Base-by-base conservation (phyloP, 2,113 vertebrate species). In the Hoplias malabaricus region DNA sequence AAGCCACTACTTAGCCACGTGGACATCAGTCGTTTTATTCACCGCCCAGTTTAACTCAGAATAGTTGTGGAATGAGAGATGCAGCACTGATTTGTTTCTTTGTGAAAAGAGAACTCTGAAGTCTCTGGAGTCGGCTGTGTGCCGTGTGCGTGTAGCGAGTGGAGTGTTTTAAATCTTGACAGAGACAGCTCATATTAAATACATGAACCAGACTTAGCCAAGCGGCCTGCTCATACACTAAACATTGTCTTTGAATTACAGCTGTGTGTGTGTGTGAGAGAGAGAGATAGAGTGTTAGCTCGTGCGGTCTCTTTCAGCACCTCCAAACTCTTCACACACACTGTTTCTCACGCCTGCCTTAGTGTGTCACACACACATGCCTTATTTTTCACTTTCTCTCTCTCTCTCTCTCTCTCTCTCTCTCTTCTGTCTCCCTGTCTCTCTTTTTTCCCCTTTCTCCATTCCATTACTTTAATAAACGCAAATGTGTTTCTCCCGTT, bases 201-300 rank as follows among this genome's bases (percentile, higher is more conserved):
- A 9, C 21, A 75, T 23, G 29, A 50, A 11, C 23, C 16, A 27
- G 2, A 21, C 29, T 19, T 4, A 46, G 43, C 42, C 40, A 21
- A 43, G 27, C 21, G 14, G 7, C 57, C 54, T 31, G 12, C 57
- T 33, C 5, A 69, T 34, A 53, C 38, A 46, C 73, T 56, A 69
- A 14, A 65, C 38, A 69, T 23, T 54, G 43, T 16, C 27, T 33
- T 71, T 78, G 68, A 3, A 74, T 70, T 61, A 36, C 2, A 7
- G 21, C 11, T 59, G 33, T 5, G 50, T 38, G 50, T 57, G 19
- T 59, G 8, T 62, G 48, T 56, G n/a, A 65, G 54, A 43, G 50
- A 61, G 65, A n/a, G n/a, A n/a, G n/a, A n/a, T n/a, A n/a, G n/a
- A n/a, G n/a, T 48, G 5, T 29, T 53, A 2, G 27, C 46, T 50